Evolutionary conservation across 2,888 invertebrate genomes (phyloP).

Genomic region (Lepidonotus clava): DNA sequence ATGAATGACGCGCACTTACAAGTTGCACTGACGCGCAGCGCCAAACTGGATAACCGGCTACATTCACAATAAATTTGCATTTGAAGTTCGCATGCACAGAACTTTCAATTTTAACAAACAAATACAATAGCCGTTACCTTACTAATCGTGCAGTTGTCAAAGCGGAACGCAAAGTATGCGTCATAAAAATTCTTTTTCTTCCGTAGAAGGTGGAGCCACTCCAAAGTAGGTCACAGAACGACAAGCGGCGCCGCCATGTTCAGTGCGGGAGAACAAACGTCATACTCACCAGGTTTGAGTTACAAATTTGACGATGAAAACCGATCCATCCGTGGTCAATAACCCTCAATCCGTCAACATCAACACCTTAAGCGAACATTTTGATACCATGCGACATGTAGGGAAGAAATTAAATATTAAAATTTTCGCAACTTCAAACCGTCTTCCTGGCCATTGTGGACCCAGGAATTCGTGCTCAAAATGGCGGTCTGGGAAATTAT

Average conservation of each 20-base stretch:
- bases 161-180: background rate
- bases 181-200: background rate
- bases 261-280: constrained; percentile 18
- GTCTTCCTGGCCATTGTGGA: constrained; percentile 40
- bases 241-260: constrained; percentile 50
- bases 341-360: constrained; percentile 69
- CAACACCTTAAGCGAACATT: constrained; percentile 62
- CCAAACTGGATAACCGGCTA: background rate
- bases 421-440: constrained; percentile 48
- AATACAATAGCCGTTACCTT: background rate
- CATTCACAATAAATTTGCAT: background rate
- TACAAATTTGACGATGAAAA: constrained; percentile 65
- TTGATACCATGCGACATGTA: constrained; percentile 56
- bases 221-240: constrained; percentile 51
- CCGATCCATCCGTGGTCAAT: constrained; percentile 71
- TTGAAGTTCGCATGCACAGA: background rate
- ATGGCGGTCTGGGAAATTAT: constrained; percentile 48
- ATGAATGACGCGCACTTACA: constrained; percentile 48
- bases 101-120: background rate
- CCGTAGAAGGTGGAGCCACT: background rate
- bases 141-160: background rate
- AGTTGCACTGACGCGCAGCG: background rate
- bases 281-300: constrained; percentile 63
- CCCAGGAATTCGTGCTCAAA: constrained; percentile 51
- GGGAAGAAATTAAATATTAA: constrained; percentile 4